These are phyloP conservation scores for Phylloscopus collybita DNA, from an alignment of 2,797 vertebrate species.

Conservation along the genomic window DNA sequence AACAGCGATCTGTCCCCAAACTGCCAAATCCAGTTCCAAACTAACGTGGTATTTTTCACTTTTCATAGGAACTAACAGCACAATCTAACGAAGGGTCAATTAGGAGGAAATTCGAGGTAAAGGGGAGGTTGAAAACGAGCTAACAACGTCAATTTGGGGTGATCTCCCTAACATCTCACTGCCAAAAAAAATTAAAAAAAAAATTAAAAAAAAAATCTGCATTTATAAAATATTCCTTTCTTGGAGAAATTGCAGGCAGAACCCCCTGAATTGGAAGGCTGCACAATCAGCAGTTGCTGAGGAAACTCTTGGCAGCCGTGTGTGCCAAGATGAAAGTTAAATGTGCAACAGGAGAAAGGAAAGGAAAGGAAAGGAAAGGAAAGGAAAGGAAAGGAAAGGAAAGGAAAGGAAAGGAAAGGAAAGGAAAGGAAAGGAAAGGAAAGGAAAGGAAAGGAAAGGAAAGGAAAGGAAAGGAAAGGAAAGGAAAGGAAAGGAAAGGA, in stretches of 20 bases:
- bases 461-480: no score
- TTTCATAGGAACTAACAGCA: not conserved
- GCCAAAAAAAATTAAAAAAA: not conserved
- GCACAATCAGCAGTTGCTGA: not conserved
- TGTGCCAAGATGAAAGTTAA: no score
- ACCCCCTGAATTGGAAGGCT: not conserved
- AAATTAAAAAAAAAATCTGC: not conserved
- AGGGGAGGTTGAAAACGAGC: not conserved
- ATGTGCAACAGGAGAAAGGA: no score
- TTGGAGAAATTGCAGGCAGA: not conserved
- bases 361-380: no score
- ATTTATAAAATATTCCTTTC: not conserved
- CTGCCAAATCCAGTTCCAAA: not conserved
- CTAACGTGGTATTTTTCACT: accelerated
- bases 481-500: no score
- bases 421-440: no score
- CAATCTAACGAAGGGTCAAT: accelerated
- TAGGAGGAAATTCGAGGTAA: not conserved
- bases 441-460: no score
- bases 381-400: no score
- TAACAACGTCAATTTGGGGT: not conserved
- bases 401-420: no score
- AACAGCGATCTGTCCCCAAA: not conserved
- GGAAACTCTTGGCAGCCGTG: constrained; percentile 23
- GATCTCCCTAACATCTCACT: not conserved